phyloP scores from a whole-genome alignment of 2,797 vertebrate genomes.

The Coendou prehensilis region DNA sequence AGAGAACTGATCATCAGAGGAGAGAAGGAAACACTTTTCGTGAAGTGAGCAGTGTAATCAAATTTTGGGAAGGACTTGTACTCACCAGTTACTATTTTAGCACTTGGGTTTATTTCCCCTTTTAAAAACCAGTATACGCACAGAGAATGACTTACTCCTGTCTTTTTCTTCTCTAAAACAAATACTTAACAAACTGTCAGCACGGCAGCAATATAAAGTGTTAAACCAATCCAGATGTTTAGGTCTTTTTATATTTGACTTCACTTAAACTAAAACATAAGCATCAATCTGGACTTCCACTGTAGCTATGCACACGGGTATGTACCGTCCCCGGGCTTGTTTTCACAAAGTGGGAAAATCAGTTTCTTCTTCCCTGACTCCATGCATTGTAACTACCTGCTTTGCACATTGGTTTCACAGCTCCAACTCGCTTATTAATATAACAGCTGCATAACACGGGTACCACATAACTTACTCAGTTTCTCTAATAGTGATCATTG shows the following conservation, averaged over 20 bases:
- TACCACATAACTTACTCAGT: neutral
- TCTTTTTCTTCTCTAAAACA: constrained; percentile 47
- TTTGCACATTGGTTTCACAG: constrained; percentile 2
- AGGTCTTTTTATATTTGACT: constrained; percentile 53
- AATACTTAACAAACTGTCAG: constrained; percentile 12
- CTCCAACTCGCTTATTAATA: neutral
- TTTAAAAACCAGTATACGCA: neutral
- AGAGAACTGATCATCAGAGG: neutral
- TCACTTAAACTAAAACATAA: constrained; percentile 54
- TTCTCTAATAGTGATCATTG: neutral
- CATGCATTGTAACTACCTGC: neutral
- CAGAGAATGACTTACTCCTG: constrained; percentile 13
- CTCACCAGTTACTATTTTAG: neutral
- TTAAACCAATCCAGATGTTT: constrained; percentile 70
- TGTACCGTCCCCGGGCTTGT: neutral
- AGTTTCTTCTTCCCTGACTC: neutral
- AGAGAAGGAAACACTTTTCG: neutral
- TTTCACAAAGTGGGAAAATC: neutral
- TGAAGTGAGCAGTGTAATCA: neutral
- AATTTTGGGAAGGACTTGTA: neutral
- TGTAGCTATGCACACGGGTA: neutral
- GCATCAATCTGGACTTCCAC: neutral
- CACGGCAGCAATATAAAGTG: constrained; percentile 39
- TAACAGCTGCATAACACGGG: neutral
- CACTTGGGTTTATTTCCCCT: constrained; percentile 36